Conservation (phyloP, 64 coral and sea anemone species). For the Astreopora myriophthalma region DNA sequence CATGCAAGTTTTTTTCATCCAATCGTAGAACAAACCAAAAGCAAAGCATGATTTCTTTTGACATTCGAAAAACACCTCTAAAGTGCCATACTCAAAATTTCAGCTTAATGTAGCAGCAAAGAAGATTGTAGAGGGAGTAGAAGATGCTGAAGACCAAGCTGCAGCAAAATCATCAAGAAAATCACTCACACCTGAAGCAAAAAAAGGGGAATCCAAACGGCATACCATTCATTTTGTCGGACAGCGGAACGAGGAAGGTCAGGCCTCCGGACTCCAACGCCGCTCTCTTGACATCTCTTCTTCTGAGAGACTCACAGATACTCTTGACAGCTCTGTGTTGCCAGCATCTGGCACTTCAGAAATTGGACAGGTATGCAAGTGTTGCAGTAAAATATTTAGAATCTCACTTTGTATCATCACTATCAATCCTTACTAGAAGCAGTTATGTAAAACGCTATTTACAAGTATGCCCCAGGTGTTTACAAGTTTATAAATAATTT, state of each 20-base stretch:
- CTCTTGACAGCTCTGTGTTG: not conserved
- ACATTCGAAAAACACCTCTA: not conserved
- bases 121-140: constrained; percentile 25
- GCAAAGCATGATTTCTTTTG: too few relatives aligned
- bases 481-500: too few relatives aligned
- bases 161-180: constrained; percentile 13
- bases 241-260: not conserved
- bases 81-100: too few relatives aligned
- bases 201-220: constrained; percentile 48
- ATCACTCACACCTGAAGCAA: not conserved
- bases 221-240: constrained; percentile 66
- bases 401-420: too few relatives aligned
- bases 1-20: too few relatives aligned
- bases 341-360: not conserved
- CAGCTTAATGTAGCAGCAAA: constrained; percentile 53
- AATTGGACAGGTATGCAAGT: not conserved
- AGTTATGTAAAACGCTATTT: too few relatives aligned
- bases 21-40: too few relatives aligned
- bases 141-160: not conserved
- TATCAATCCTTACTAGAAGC: too few relatives aligned
- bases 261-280: not conserved
- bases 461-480: too few relatives aligned
- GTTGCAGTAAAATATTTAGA: not conserved
- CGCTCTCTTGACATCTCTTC: constrained; percentile 65
- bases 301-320: constrained; percentile 56